Evolutionary conservation across 2,113 vertebrate species (phyloP).

Genomic region (Strix aluco): DNA sequence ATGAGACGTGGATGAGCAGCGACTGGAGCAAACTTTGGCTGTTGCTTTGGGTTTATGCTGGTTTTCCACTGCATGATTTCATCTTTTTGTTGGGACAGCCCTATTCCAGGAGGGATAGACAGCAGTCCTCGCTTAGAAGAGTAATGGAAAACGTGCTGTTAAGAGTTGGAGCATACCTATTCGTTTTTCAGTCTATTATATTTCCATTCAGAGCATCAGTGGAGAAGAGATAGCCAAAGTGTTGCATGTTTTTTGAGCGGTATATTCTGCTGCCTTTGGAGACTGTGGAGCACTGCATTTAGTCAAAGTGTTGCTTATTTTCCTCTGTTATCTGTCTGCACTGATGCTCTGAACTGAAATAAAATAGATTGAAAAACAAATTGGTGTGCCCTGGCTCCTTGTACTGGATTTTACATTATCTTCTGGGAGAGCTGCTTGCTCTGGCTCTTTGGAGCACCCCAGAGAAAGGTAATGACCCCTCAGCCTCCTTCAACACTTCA

Average conservation of each 20-base stretch:
- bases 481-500: constrained; percentile 41
- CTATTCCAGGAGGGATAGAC: constrained; percentile 3
- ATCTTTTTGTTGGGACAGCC: not conserved
- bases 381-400: constrained; percentile 51
- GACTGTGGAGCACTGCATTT: not conserved
- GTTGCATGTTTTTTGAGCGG: not conserved
- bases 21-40: constrained; percentile 10
- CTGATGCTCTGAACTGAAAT: constrained; percentile 69
- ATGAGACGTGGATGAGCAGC: not conserved
- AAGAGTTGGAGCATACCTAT: constrained; percentile 23
- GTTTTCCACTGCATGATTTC: constrained; percentile 24
- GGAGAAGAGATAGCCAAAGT: not conserved
- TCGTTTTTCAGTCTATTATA: constrained; percentile 46
- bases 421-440: not conserved
- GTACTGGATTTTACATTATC: constrained; percentile 48
- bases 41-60: constrained; percentile 39
- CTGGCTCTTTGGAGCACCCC: constrained; percentile 23
- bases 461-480: constrained; percentile 38
- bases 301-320: constrained; percentile 67
- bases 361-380: constrained; percentile 78
- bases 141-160: constrained; percentile 12
- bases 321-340: constrained; percentile 54
- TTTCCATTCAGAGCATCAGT: constrained; percentile 60
- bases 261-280: constrained; percentile 45
- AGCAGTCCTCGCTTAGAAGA: constrained; percentile 24